Evolutionary conservation across 2,113 vertebrate species (phyloP).

Genomic region (Microcebus murinus): DNA sequence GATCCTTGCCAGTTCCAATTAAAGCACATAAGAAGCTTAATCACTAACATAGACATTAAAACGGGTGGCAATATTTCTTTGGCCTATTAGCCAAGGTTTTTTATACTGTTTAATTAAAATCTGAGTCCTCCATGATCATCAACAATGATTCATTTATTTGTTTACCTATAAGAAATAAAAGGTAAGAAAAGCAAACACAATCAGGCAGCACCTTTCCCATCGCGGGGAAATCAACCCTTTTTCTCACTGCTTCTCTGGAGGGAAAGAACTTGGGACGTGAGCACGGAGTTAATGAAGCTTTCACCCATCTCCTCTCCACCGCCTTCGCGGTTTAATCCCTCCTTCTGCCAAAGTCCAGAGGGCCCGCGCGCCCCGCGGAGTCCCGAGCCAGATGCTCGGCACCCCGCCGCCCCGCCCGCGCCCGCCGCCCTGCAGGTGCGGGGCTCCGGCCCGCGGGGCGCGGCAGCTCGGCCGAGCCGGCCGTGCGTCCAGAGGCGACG

Average conservation of each 20-base stretch:
- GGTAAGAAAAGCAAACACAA: constrained; percentile 11
- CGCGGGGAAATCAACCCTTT: neutral
- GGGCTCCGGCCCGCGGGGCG: neutral
- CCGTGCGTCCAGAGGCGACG: neutral
- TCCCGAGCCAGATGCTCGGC: constrained; percentile 73
- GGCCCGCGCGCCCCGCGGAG: constrained; percentile 63
- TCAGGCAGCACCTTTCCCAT: neutral
- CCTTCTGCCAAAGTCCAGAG: constrained; percentile 75
- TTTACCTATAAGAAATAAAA: constrained; percentile 53
- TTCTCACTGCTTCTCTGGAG: neutral
- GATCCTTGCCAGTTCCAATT: constrained; percentile 22
- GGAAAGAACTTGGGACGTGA: constrained; percentile 19
- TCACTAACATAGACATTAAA: constrained; percentile 17
- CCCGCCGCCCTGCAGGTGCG: neutral
- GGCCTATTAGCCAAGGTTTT: constrained; percentile 16
- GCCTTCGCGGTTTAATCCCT: constrained; percentile 62
- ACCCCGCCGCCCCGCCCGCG: neutral
- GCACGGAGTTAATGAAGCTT: constrained; percentile 59
- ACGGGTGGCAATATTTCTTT: neutral
- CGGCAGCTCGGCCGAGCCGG: neutral
- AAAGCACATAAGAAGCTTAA: neutral
- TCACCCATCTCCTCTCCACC: constrained; percentile 54
- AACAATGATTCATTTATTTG: constrained; percentile 40
- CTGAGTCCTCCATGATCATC: neutral
- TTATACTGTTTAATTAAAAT: constrained; percentile 61